A percentile compares a stretch with the other conserved stretches of the same genome.
Conservation (phyloP, 2,888 invertebrate species). For the Eupithecia tripunctaria region DNA sequence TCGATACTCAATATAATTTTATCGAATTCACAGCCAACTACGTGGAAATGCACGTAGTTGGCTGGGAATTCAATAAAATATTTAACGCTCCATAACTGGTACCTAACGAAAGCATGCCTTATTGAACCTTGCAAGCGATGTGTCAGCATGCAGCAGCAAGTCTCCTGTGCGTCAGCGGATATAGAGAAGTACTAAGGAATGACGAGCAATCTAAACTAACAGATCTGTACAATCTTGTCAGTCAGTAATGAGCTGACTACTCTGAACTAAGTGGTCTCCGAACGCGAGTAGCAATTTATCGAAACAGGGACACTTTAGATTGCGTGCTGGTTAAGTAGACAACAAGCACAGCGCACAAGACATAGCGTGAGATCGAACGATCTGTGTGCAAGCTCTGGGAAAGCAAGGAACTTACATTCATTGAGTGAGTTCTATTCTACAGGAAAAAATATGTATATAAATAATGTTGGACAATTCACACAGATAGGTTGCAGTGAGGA, state of each 20-base stretch:
- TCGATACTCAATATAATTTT: conserved; percentile 30
- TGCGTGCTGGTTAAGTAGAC: conserved; percentile 6
- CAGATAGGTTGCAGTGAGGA: conserved; percentile 61
- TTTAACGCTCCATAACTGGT: conserved; percentile 35
- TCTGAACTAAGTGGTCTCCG: neutral
- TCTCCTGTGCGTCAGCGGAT: neutral
- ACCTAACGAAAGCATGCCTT: conserved; percentile 3
- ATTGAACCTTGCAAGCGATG: neutral
- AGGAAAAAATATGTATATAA: conserved; percentile 26
- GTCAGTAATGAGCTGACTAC: neutral
- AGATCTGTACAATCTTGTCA: neutral
- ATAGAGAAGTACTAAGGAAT: neutral
- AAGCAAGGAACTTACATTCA: neutral
- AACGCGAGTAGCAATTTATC: neutral
- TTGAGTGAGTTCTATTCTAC: conserved; percentile 12
- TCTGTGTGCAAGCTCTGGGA: neutral
- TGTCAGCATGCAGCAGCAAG: neutral
- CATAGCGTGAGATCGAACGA: neutral
- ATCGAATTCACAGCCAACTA: conserved; percentile 30
- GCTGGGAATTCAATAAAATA: too few species aligned
- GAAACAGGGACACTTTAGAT: neutral
- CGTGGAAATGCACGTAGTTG: too few species aligned
- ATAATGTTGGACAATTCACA: too few species aligned
- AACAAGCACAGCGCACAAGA: neutral
- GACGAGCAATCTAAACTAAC: neutral